Percentiles rank a stretch among this genome's conserved stretches.
Evolutionary conservation across 1,140 invertebrate genomes (phyloP).

Genomic region (Hylaeus volcanicus): DNA sequence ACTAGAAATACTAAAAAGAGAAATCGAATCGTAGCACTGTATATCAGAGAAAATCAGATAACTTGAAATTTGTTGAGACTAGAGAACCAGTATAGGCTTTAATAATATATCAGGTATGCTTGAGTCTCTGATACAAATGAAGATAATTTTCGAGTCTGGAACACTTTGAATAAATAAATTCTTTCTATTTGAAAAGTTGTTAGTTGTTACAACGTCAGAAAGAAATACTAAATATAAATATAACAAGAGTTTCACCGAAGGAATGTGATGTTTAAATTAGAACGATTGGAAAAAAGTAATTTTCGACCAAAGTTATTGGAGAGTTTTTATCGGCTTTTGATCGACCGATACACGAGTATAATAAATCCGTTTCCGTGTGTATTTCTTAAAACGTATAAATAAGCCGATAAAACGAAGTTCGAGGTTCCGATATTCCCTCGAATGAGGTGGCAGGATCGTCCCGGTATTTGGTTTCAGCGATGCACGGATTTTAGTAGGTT

Average conservation of each 20-base stretch:
- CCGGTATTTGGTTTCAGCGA: slow-evolving; percentile 38
- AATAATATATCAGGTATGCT: no score
- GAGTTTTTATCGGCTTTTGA: no score
- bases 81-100: no score
- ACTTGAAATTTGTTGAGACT: no score
- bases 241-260: not conserved
- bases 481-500: slow-evolving; percentile 22
- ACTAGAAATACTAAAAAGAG: no score
- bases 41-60: no score
- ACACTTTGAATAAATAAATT: no score
- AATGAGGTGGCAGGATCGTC: not conserved
- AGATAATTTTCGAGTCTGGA: no score
- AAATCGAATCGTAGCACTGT: no score
- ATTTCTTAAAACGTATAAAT: not conserved
- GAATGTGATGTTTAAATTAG: not conserved
- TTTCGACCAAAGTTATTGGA: not conserved
- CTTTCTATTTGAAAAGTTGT: no score
- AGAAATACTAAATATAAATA: not conserved
- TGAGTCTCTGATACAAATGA: no score
- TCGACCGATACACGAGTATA: not conserved
- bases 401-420: not conserved
- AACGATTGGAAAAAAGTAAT: not conserved
- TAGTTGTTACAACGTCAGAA: not conserved
- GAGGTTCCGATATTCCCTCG: not conserved
- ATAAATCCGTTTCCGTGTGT: not conserved